A percentile compares a stretch with the other conserved stretches of the same genome.
Evolutionary conservation across 2,888 invertebrate species (phyloP).

Genomic region (Troglohyphantes excavatus): DNA sequence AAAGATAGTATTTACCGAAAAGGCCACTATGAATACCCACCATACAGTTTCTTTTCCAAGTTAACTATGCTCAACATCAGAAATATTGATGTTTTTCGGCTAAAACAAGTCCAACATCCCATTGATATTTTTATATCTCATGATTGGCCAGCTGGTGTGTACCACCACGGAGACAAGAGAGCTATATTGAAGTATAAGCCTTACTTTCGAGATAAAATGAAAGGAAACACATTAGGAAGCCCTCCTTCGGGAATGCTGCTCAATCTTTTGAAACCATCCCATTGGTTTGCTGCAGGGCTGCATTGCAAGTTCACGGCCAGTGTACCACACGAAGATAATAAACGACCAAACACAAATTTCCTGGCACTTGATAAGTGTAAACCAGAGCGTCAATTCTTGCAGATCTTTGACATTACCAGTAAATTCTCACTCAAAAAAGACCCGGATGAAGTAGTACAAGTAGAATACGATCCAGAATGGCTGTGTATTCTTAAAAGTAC

Average conservation of each 20-base stretch:
- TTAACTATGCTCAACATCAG: slow-evolving; percentile 96
- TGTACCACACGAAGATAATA: slow-evolving; percentile 87
- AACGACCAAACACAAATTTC: slow-evolving; percentile 88
- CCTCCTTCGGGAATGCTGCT: slow-evolving; percentile 91
- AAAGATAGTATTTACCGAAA: slow-evolving; percentile 90
- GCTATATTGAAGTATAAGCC: slow-evolving; percentile 90
- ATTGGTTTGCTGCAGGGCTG: slow-evolving; percentile 99
- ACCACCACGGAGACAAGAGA: slow-evolving; percentile 90
- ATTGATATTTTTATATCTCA: slow-evolving; percentile 96
- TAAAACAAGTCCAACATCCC: slow-evolving; percentile 88
- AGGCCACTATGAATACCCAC: slow-evolving; percentile 93
- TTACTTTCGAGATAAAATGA: slow-evolving; percentile 92
- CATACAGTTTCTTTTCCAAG: slow-evolving; percentile 90
- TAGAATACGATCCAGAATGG: slow-evolving; percentile 96
- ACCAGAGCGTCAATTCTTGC: slow-evolving; percentile 93
- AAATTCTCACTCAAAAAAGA: too few species aligned
- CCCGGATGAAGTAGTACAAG: slow-evolving; percentile 75
- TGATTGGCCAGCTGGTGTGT: slow-evolving; percentile 97
- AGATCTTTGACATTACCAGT: slow-evolving; percentile 85
- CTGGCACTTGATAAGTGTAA: slow-evolving; percentile 97
- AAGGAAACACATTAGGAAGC: slow-evolving; percentile 92
- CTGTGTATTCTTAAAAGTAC: slow-evolving; percentile 92
- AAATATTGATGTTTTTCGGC: slow-evolving; percentile 92
- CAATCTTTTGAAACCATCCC: slow-evolving; percentile 89
- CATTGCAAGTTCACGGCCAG: slow-evolving; percentile 97